These are phyloP conservation scores for Chaetura pelagica DNA, from an alignment of 2,113 vertebrate species.

Conservation along the genomic window DNA sequence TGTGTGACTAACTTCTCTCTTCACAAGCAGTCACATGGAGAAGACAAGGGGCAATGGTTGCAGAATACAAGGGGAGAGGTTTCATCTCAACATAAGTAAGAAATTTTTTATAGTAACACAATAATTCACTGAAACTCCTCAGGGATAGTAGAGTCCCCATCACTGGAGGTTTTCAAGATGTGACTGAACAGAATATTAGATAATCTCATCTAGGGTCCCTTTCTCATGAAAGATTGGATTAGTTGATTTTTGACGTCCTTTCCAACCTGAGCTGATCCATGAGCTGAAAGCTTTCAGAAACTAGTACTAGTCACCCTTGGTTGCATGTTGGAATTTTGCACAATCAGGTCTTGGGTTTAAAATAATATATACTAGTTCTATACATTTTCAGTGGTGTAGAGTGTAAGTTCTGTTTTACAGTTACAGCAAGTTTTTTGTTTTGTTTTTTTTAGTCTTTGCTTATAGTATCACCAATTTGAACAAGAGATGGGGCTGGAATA, in stretches of 20 bases:
- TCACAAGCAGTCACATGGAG: not conserved
- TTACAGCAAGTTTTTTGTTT: not conserved
- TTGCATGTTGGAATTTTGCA: not conserved
- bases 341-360: not conserved
- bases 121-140: not conserved
- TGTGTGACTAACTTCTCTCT: not conserved
- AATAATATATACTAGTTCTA: not conserved
- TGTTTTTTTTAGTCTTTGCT: not conserved
- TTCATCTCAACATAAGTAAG: not conserved
- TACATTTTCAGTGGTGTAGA: not conserved
- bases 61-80: not conserved
- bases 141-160: not conserved
- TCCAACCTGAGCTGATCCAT: not conserved
- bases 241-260: not conserved
- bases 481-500: not conserved
- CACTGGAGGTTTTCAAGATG: not conserved
- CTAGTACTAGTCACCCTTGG: rapidly evolving
- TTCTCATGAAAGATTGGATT: not conserved
- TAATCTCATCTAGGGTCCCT: not conserved
- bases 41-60: not conserved
- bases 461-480: not conserved
- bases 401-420: not conserved
- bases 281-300: not conserved
- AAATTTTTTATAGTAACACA: not conserved
- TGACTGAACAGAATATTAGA: not conserved